A percentile compares a stretch with the other conserved stretches of the same genome.
Conservation (phyloP, 1,140 invertebrate species). For the Batillaria attramentaria region DNA sequence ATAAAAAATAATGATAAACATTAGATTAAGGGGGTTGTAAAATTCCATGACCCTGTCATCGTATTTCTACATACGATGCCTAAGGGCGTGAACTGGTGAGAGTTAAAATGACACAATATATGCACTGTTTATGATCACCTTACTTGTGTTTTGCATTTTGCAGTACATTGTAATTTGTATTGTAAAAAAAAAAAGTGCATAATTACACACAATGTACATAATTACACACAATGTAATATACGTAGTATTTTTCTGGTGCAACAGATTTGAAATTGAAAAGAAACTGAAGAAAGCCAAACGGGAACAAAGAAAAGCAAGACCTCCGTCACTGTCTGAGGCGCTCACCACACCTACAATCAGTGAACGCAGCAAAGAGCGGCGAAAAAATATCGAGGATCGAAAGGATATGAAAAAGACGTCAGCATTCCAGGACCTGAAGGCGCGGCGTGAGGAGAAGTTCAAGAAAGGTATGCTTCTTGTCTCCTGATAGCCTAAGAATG, state of each 20-base stretch:
- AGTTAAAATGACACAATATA: neutral
- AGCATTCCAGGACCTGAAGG: conserved; percentile 92
- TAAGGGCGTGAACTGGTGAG: neutral
- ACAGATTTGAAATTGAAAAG: conserved; percentile 96
- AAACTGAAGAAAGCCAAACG: conserved; percentile 91
- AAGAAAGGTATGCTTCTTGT: conserved; percentile 75
- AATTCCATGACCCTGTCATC: too few species aligned
- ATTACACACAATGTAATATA: conserved; percentile 18
- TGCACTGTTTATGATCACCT: neutral
- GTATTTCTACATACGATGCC: too few species aligned
- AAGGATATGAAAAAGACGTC: conserved; percentile 89
- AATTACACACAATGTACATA: neutral
- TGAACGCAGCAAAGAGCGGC: conserved; percentile 88
- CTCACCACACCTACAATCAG: conserved; percentile 73
- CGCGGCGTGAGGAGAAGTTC: conserved; percentile 87
- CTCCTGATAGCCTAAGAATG: too few species aligned
- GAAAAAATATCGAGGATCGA: conserved; percentile 88
- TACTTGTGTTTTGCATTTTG: neutral
- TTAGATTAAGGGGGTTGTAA: too few species aligned
- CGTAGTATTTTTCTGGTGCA: too few species aligned
- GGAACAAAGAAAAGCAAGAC: conserved; percentile 75
- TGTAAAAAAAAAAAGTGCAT: neutral
- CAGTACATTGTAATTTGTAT: too few species aligned
- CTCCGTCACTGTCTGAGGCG: neutral
- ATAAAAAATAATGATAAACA: too few species aligned